Conservation (phyloP, 2,113 vertebrate genomes). For the Festucalex cinctus region DNA sequence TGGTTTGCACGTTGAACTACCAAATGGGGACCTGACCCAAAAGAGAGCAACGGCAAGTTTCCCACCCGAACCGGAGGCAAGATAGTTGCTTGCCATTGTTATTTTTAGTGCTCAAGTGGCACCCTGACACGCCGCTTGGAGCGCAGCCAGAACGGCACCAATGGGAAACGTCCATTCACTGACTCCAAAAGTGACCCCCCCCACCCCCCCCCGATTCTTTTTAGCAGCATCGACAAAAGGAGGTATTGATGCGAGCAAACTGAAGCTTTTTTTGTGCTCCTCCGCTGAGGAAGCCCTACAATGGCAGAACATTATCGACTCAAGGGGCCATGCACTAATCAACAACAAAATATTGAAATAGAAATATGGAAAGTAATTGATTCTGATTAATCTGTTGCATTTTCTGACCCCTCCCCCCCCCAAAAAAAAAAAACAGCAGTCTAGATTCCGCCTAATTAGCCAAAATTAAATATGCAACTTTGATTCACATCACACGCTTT, state of each 20-base stretch:
- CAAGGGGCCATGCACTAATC: background rate
- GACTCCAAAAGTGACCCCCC: slow-evolving; percentile 24
- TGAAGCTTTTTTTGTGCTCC: slow-evolving; percentile 52
- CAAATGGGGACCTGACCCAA: no score
- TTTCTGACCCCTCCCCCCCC: no score
- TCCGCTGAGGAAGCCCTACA: slow-evolving; percentile 41
- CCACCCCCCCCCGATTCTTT: slow-evolving; percentile 27
- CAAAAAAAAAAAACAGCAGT: background rate
- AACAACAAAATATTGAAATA: background rate
- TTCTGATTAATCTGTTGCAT: no score
- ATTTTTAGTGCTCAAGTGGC: background rate
- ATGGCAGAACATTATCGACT: slow-evolving; percentile 29
- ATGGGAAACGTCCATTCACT: slow-evolving; percentile 48
- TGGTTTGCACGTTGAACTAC: no score
- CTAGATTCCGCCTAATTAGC: background rate
- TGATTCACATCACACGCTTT: background rate
- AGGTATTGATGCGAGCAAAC: slow-evolving; percentile 63
- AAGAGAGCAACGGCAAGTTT: no score
- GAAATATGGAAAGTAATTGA: background rate
- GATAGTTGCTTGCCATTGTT: background rate
- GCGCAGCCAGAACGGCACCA: slow-evolving; percentile 50
- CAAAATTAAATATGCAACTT: no score
- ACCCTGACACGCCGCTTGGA: slow-evolving; percentile 37
- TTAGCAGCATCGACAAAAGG: slow-evolving; percentile 52
- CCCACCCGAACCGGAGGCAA: background rate